Conservation (phyloP, 2,113 vertebrate species). For the Centropus unirufus region DNA sequence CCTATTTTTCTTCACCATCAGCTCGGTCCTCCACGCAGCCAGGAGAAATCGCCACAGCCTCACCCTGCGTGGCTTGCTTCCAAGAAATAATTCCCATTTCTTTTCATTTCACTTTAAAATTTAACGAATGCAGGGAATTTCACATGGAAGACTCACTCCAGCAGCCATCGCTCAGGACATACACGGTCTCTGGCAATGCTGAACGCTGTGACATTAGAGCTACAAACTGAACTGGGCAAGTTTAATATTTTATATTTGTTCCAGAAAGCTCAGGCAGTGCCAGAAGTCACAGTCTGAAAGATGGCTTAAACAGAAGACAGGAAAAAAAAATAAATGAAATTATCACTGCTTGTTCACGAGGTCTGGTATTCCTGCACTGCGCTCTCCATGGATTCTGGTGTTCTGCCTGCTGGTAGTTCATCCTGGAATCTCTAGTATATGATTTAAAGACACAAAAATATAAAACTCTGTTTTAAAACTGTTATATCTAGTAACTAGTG, state of each 20-base stretch:
- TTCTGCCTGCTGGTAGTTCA: neutral
- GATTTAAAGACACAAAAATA: neutral
- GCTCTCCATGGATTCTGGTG: neutral
- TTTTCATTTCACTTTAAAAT: neutral
- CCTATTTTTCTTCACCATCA: too few species aligned
- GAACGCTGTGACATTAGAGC: neutral
- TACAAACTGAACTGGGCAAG: neutral
- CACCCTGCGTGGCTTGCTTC: accelerated
- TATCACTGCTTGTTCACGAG: neutral
- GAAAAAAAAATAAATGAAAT: neutral
- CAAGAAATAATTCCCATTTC: neutral
- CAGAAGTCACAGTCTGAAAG: too few species aligned
- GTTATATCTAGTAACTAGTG: neutral
- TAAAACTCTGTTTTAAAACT: neutral
- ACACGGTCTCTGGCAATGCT: neutral
- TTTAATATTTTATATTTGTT: neutral
- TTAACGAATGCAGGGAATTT: neutral
- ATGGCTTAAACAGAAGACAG: neutral
- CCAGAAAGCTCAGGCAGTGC: neutral
- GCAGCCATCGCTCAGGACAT: neutral
- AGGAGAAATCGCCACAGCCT: neutral
- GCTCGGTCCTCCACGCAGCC: accelerated
- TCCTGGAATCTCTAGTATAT: neutral
- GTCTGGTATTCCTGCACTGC: neutral
- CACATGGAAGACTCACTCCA: neutral